phyloP scores from a whole-genome alignment of 2,797 vertebrate species.

The Pyrocephalus nanus region DNA sequence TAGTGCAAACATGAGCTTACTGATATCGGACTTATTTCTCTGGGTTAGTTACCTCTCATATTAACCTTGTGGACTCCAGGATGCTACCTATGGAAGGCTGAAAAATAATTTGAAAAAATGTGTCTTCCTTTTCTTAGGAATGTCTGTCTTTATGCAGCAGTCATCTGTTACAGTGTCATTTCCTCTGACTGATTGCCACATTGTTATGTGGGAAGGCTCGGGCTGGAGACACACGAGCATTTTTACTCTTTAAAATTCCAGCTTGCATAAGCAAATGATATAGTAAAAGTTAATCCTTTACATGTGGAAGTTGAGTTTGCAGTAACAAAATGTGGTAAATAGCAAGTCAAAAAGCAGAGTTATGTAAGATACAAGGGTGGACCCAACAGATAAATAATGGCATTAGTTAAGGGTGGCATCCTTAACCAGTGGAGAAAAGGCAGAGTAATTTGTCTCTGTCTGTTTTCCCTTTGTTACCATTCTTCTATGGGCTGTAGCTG shows the following conservation, averaged over 20 bases:
- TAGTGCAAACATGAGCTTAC: not conserved
- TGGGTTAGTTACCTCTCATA: not conserved
- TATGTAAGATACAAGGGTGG: not conserved
- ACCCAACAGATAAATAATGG: not conserved
- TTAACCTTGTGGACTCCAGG: accelerated
- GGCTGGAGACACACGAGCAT: not conserved
- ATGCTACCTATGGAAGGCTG: not conserved
- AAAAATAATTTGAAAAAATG: not conserved
- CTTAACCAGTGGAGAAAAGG: not conserved
- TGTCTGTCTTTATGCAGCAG: not conserved
- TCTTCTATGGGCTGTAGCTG: not conserved
- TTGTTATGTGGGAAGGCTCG: not conserved
- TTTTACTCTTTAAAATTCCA: not conserved
- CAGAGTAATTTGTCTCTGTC: conserved; percentile 8
- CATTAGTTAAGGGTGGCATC: not conserved
- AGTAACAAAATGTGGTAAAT: not conserved
- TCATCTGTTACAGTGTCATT: not conserved
- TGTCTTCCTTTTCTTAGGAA: not conserved
- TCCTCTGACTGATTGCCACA: not conserved
- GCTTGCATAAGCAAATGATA: not conserved
- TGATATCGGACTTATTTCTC: not conserved
- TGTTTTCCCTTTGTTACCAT: not conserved
- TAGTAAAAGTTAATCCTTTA: not conserved
- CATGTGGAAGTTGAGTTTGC: not conserved
- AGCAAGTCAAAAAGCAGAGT: not conserved